A percentile compares a stretch with the other conserved stretches of the same genome.
Evolutionary conservation across 2,888 invertebrate species (phyloP).

Genomic region (Lasioglossum marginatum): DNA sequence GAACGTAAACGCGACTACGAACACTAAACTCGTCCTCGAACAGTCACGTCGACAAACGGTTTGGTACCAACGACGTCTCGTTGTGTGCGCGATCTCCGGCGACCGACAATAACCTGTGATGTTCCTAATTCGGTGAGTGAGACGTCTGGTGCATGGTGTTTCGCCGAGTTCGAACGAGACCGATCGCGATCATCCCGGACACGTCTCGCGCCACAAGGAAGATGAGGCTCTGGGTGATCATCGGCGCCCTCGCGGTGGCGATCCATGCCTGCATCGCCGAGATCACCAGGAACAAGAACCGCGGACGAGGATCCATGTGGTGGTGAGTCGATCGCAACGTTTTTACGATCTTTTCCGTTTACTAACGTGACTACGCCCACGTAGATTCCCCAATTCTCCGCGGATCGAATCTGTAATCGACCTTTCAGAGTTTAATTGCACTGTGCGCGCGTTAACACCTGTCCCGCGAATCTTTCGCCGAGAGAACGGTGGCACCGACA

Average conservation of each 20-base stretch:
- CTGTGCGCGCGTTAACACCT: conserved; percentile 58
- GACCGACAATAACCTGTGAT: conserved; percentile 52
- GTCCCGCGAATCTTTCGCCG: conserved; percentile 45
- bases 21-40: not conserved
- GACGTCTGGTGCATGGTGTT: conserved; percentile 60
- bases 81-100: conserved; percentile 36
- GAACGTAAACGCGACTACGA: not conserved
- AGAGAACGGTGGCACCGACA: conserved; percentile 41
- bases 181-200: conserved; percentile 16
- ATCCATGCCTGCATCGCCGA: conserved; percentile 84
- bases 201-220: conserved; percentile 26
- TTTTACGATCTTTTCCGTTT: not conserved
- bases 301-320: conserved; percentile 96
- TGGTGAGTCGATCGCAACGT: conserved; percentile 87
- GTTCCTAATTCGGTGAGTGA: conserved; percentile 64
- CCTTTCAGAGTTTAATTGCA: conserved; percentile 47
- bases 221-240: conserved; percentile 82
- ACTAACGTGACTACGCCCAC: not conserved
- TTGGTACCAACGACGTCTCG: not conserved
- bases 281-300: conserved; percentile 86
- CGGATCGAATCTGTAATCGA: not conserved
- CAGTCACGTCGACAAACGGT: not conserved
- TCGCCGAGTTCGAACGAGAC: conserved; percentile 11
- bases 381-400: not conserved
- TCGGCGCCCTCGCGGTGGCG: conserved; percentile 85